These are phyloP conservation scores for Macropus fuliginosus DNA, from an alignment of 2,797 vertebrate genomes.

Conservation along the genomic window DNA sequence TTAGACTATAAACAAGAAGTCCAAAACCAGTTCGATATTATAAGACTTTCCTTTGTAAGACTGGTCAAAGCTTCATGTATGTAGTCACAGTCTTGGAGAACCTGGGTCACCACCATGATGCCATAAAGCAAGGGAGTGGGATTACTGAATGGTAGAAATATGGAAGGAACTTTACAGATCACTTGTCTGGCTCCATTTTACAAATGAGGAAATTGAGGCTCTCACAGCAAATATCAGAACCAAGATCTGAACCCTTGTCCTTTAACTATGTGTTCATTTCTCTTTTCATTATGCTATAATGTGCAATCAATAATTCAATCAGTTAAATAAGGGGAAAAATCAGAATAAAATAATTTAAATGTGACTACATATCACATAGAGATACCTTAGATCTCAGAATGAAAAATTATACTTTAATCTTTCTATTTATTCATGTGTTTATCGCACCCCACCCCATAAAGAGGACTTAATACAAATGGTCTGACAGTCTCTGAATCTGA, in stretches of 20 bases:
- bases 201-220: background rate
- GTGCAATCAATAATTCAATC: background rate
- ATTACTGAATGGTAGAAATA: background rate
- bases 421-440: background rate
- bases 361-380: constrained; percentile 12
- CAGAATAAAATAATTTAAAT: constrained; percentile 33
- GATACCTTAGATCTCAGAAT: constrained; percentile 35
- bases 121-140: background rate
- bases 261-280: background rate
- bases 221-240: background rate
- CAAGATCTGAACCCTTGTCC: background rate
- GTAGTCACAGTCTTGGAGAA: background rate
- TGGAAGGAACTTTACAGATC: background rate
- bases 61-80: background rate
- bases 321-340: constrained; percentile 16
- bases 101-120: background rate
- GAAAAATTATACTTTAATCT: background rate
- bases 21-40: background rate
- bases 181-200: background rate
- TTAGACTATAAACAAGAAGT: background rate
- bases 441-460: constrained; percentile 15
- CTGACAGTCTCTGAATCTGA: background rate
- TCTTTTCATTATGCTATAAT: background rate
- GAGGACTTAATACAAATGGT: constrained; percentile 8
- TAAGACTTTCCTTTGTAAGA: background rate